phyloP scores from a whole-genome alignment of 2,113 vertebrate species.

The Penelope pileata region DNA sequence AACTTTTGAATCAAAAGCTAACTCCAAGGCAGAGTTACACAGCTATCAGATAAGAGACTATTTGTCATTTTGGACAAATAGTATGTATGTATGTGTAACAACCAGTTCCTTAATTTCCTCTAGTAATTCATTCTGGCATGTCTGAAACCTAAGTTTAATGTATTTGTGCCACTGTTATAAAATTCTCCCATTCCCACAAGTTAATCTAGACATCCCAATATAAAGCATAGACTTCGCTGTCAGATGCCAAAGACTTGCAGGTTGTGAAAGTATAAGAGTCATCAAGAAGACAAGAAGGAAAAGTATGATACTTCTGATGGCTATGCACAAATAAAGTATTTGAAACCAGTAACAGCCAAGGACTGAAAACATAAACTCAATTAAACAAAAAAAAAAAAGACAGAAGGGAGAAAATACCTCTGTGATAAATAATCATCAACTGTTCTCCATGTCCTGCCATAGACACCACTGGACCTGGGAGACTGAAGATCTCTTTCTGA shows the following conservation, averaged over 20 bases:
- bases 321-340: background rate
- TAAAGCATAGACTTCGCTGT: background rate
- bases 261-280: background rate
- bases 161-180: background rate
- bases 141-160: background rate
- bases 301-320: background rate
- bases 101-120: background rate
- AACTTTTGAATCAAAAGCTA: background rate
- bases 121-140: background rate
- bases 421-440: conserved; percentile 87
- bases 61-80: background rate
- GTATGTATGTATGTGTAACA: background rate
- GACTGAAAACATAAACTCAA: background rate
- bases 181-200: background rate
- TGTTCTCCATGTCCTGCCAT: conserved; percentile 92
- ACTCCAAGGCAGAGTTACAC: background rate
- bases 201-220: background rate
- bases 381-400: background rate
- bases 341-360: background rate
- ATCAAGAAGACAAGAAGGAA: background rate
- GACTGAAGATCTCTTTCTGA: conserved; percentile 90
- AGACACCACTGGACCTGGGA: conserved; percentile 90
- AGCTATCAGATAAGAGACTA: background rate
- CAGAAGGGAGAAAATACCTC: conserved; percentile 77
- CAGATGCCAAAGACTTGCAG: background rate